Evolutionary conservation across 2,113 vertebrate species (phyloP), one percentile per base, ranked within the genome.

Genomic region (Girardinichthys multiradiatus): DNA sequence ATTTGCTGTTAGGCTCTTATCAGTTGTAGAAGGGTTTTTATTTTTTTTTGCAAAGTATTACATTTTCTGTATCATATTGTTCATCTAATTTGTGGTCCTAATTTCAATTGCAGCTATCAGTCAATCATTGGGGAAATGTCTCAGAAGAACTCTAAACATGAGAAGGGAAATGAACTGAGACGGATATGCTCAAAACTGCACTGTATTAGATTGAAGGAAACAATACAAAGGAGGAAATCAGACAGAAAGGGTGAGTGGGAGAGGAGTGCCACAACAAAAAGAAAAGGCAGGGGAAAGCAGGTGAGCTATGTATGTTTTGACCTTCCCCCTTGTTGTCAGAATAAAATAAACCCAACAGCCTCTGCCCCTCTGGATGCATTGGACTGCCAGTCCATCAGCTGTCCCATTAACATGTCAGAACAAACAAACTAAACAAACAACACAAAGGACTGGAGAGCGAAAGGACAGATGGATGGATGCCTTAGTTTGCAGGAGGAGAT

Each of bases 351-450:
- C 82, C 77, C 72, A 29, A 74, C 71, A 82, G 64, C 81, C 80
- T 67, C 74, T 78, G 72, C 60, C 81, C 82, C 82, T 87, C 80
- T 57, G 30, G 81, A 83, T 57, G 60, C 72, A 84, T 85, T 81
- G 62, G 69, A 48, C 68, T 84, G 81, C 87, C 87, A 80, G 87
- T 91, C 89, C 82, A 82, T 92, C 91, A 91, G 79, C 66, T 76
- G 86, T 87, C 84, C 85, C 84, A 91, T 92, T 91, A 91, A 87
- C 89, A 89, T 89, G 88, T 92, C 91, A 86, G 76, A 88, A 84
- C 90, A 92, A 87, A 87, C 85, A 87, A 90, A 85, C 86, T 71
- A 82, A 88, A 88, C 80, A 79, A 70, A 84, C 81, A 76, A 85
- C 67, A 68, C 66, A 77, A 82, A 81, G 67, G 63, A 4, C 77